Conservation (phyloP, 1,140 invertebrate genomes). For the Bombus vancouverensis region DNA sequence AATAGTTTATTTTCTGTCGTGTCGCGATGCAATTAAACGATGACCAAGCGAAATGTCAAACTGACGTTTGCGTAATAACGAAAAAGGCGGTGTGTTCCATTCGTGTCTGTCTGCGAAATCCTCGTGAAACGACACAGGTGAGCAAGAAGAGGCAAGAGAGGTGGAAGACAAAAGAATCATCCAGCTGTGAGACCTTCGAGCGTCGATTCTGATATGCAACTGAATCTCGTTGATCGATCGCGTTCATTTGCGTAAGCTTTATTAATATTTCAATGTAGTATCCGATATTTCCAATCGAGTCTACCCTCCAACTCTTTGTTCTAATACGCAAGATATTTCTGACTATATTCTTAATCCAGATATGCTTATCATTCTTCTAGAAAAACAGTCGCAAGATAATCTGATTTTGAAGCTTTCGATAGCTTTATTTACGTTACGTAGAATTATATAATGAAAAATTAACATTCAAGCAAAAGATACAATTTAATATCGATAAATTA, state of each 20-base stretch:
- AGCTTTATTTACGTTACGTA: background rate
- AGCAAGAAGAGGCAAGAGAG: background rate
- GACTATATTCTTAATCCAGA: background rate
- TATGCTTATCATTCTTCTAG: background rate
- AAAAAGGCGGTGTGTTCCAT: background rate
- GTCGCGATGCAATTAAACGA: background rate
- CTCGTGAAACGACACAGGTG: background rate
- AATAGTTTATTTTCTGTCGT: background rate
- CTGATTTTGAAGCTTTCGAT: background rate
- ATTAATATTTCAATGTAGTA: background rate
- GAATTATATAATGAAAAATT: background rate
- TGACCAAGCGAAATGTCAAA: slow-evolving; percentile 35
- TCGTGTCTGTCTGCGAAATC: no score
- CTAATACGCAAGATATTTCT: background rate
- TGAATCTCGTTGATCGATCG: background rate
- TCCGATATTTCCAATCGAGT: background rate
- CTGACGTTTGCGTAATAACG: slow-evolving; percentile 3
- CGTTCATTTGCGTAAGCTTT: background rate
- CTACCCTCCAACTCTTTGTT: background rate
- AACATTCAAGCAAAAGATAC: background rate
- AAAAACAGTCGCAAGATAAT: background rate
- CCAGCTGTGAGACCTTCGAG: background rate
- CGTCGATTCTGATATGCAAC: no score
- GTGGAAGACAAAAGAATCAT: background rate
- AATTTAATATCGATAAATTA: background rate